A percentile compares a stretch with the other conserved stretches of the same genome.
Conservation (phyloP, 2,888 invertebrate genomes). For the Neoscelio sp. region DNA sequence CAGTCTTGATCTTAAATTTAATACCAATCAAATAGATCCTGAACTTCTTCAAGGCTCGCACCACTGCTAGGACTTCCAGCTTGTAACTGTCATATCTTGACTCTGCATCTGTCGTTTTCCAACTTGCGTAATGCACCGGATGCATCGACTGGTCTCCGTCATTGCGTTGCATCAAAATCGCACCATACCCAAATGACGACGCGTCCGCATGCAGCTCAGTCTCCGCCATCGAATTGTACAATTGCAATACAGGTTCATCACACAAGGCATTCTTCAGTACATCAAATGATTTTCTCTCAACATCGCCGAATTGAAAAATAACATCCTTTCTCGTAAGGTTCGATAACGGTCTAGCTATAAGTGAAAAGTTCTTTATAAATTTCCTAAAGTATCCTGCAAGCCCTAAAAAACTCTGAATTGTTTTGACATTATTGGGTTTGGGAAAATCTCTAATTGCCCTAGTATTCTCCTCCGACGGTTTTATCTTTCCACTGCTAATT, state of each 20-base stretch:
- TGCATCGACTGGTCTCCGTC: background rate
- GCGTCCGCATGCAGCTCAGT: conserved; percentile 59
- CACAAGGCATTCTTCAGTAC: conserved; percentile 28
- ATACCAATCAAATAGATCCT: conserved; percentile 29
- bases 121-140: too few relatives aligned
- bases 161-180: conserved; percentile 32
- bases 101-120: conserved; percentile 17
- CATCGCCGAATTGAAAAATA: conserved; percentile 24
- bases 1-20: too few relatives aligned
- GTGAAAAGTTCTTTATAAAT: conserved; percentile 28
- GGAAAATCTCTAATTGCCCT: conserved; percentile 50
- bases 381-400: conserved; percentile 49
- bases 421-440: conserved; percentile 15
- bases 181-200: conserved; percentile 33
- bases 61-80: conserved; percentile 37
- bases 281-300: conserved; percentile 7
- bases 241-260: conserved; percentile 21
- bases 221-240: conserved; percentile 28
- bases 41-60: conserved; percentile 37
- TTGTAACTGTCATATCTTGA: conserved; percentile 49
- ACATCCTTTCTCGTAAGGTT: conserved; percentile 25
- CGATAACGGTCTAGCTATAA: conserved; percentile 42
- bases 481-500: conserved; percentile 26
- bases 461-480: conserved; percentile 51
- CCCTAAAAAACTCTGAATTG: conserved; percentile 46